Conservation (phyloP, 2,797 vertebrate species). For the Chiroxiphia lanceolata region DNA sequence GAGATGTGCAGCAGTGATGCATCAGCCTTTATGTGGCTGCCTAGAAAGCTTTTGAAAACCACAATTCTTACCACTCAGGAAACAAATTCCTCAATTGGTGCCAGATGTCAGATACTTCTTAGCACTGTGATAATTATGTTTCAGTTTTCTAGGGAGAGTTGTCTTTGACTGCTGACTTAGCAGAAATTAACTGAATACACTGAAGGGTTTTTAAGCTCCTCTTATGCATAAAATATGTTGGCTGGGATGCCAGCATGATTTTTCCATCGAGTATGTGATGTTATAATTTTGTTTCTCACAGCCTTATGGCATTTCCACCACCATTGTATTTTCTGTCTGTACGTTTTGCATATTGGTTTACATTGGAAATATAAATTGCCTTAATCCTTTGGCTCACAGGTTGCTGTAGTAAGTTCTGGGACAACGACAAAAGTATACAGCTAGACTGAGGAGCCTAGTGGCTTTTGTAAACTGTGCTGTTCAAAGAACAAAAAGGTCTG, state of each 20-base stretch:
- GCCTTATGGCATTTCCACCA: background rate
- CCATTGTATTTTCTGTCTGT: background rate
- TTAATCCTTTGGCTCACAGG: background rate
- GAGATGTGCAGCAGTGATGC: background rate
- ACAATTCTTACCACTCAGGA: background rate
- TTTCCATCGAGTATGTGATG: background rate
- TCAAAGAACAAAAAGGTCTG: background rate
- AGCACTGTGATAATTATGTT: slow-evolving; percentile 13
- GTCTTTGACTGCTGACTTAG: slow-evolving; percentile 34
- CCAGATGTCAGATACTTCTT: slow-evolving; percentile 37
- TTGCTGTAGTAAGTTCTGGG: background rate
- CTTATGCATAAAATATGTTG: background rate
- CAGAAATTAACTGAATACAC: background rate
- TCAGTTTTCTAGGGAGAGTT: slow-evolving; percentile 17
- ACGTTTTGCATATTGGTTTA: background rate
- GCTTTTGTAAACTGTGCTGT: background rate
- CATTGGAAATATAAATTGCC: background rate
- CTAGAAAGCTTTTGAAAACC: slow-evolving; percentile 12
- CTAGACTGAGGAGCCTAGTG: background rate
- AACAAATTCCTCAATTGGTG: slow-evolving; percentile 26
- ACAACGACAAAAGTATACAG: background rate
- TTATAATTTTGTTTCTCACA: background rate
- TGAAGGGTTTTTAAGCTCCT: background rate
- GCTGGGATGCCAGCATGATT: background rate
- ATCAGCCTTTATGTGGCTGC: background rate